Percentiles rank a stretch among this genome's conserved stretches.
Conservation (phyloP, 1,140 invertebrate species). For the Euborellia annulipes region DNA sequence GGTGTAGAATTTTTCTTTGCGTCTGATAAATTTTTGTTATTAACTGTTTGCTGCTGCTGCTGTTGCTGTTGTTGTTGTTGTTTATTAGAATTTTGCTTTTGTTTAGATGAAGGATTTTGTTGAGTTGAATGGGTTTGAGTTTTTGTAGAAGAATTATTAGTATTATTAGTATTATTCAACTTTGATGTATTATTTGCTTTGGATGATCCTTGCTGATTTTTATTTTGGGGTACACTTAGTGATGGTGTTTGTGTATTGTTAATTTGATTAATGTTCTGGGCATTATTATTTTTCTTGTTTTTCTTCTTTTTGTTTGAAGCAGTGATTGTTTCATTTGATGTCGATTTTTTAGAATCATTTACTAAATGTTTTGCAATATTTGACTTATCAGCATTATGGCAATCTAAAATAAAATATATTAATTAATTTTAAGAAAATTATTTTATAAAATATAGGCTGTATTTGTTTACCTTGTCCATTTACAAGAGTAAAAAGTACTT, state of each 20-base stretch:
- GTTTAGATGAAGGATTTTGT: slow-evolving; percentile 10
- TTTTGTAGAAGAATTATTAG: slow-evolving; percentile 12
- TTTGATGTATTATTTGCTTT: slow-evolving; percentile 17
- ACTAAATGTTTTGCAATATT: too few species aligned
- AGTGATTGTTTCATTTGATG: background rate
- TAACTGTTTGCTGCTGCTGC: slow-evolving; percentile 13
- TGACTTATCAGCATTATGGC: too few species aligned
- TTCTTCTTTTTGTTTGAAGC: background rate
- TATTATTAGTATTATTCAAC: slow-evolving; percentile 17
- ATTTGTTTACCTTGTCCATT: slow-evolving; percentile 38
- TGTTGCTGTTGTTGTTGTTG: slow-evolving; percentile 4
- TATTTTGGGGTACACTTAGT: slow-evolving; percentile 9
- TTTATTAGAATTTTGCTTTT: slow-evolving; percentile 13
- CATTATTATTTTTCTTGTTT: background rate
- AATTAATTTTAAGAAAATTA: too few species aligned
- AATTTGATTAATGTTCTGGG: too few species aligned
- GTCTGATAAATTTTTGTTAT: slow-evolving; percentile 18
- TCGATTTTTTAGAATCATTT: too few species aligned
- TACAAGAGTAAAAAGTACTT: slow-evolving; percentile 51
- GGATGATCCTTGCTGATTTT: slow-evolving; percentile 6
- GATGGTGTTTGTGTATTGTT: slow-evolving; percentile 7
- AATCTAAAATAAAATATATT: too few species aligned
- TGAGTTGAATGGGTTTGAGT: too few species aligned
- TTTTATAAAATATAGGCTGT: too few species aligned
- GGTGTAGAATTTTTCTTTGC: slow-evolving; percentile 12